These are phyloP conservation scores for Orthonychiurus folsomi DNA, from an alignment of 2,888 invertebrate species.

Conservation along the genomic window DNA sequence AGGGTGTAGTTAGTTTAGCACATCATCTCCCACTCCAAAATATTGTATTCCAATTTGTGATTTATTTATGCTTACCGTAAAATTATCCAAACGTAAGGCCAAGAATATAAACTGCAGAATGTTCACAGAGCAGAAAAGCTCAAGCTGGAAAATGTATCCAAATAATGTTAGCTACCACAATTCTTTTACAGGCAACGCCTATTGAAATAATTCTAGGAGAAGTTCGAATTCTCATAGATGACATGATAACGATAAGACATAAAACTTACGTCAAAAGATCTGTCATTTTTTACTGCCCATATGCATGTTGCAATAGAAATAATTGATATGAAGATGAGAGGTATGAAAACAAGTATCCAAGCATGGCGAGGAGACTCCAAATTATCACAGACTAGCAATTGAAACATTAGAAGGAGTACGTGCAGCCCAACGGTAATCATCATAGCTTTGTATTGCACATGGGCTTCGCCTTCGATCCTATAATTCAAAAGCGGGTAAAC, in stretches of 20 bases:
- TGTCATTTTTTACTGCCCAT: slow-evolving; percentile 97
- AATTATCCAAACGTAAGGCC: slow-evolving; percentile 80
- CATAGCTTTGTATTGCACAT: slow-evolving; percentile 98
- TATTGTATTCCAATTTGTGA: no score
- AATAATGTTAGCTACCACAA: no score
- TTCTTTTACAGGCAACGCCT: no score
- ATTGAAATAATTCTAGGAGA: no score
- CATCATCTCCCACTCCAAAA: no score
- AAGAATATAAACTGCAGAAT: slow-evolving; percentile 95
- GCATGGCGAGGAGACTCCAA: slow-evolving; percentile 73
- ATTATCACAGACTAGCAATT: slow-evolving; percentile 90
- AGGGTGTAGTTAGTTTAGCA: no score
- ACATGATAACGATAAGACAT: no score
- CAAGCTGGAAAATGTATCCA: slow-evolving; percentile 79
- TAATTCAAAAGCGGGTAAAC: slow-evolving; percentile 7
- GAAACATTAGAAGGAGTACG: slow-evolving; percentile 89
- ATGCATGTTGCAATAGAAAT: slow-evolving; percentile 93
- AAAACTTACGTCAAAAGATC: slow-evolving; percentile 85
- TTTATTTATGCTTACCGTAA: slow-evolving; percentile 92
- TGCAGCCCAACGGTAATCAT: slow-evolving; percentile 84
- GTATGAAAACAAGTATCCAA: slow-evolving; percentile 90
- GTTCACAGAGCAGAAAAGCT: slow-evolving; percentile 94
- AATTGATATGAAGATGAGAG: slow-evolving; percentile 90
- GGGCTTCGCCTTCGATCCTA: slow-evolving; percentile 89
- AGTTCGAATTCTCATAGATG: no score